Evolutionary conservation across 2,797 vertebrate genomes (phyloP).

Genomic region (Mormyrops attenuatus): DNA sequence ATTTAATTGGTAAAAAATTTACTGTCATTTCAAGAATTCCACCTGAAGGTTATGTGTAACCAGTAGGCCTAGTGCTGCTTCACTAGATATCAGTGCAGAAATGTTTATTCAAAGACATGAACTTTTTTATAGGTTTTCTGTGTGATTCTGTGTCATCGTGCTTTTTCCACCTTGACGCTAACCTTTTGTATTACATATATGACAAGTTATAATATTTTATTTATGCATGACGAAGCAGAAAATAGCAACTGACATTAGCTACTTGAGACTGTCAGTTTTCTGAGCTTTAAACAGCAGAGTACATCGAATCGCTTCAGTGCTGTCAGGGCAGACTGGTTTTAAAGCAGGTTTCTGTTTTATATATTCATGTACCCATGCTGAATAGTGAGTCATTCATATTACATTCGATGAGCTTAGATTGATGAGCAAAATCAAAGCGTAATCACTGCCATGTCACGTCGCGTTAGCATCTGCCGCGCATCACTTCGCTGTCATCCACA

Average conservation of each 20-base stretch:
- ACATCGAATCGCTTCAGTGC: constrained; percentile 21
- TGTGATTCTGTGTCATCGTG: background rate
- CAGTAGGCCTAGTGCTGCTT: background rate
- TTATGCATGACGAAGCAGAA: constrained; percentile 17
- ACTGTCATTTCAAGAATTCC: background rate
- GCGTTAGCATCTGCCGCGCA: background rate
- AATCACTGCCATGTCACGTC: constrained; percentile 9
- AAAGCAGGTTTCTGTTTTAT: constrained; percentile 3
- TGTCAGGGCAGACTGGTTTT: constrained; percentile 23
- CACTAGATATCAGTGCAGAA: background rate
- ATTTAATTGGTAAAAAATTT: background rate
- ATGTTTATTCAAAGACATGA: background rate
- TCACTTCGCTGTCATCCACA: background rate
- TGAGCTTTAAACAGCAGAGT: constrained; percentile 26
- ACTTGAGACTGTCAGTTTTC: constrained; percentile 34
- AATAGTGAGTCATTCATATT: constrained; percentile 14
- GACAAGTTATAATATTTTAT: background rate
- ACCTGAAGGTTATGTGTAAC: background rate
- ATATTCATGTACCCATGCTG: background rate
- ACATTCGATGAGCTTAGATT: constrained; percentile 15
- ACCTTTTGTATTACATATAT: background rate
- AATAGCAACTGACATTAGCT: constrained; percentile 23
- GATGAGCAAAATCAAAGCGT: background rate
- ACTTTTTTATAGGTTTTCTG: background rate
- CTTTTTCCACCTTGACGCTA: background rate